A percentile compares a stretch with the other conserved stretches of the same genome.
Evolutionary conservation across 2,797 vertebrate genomes (phyloP).

Genomic region (Leptoclinus maculatus): DNA sequence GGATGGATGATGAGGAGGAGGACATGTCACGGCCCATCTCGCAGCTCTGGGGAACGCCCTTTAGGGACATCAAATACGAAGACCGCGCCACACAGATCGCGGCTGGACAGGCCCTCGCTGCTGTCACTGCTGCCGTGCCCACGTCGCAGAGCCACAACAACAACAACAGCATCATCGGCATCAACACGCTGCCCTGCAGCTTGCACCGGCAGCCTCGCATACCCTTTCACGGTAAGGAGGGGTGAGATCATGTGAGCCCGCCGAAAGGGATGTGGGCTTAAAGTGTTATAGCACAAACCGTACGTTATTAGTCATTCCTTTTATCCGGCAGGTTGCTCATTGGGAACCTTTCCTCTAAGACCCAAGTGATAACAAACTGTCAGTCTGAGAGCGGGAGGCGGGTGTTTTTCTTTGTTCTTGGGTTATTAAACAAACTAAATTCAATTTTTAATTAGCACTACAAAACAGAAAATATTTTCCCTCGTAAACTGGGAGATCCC

Average conservation of each 20-base stretch:
- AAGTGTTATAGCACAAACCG: background rate
- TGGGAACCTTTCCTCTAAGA: background rate
- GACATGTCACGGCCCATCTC: conserved; percentile 83
- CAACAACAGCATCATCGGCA: conserved; percentile 59
- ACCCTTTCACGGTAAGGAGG: conserved; percentile 78
- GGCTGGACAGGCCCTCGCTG: conserved; percentile 61
- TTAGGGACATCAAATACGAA: conserved; percentile 78
- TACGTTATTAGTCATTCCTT: conserved; percentile 32
- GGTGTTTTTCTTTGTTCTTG: background rate
- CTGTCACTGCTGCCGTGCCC: conserved; percentile 54
- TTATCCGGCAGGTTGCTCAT: conserved; percentile 11
- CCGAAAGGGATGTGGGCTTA: conserved; percentile 9
- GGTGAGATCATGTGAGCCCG: background rate
- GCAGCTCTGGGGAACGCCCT: conserved; percentile 75
- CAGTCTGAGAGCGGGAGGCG: conserved; percentile 1
- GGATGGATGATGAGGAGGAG: conserved; percentile 89
- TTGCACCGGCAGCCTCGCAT: conserved; percentile 64
- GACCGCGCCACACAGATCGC: conserved; percentile 69
- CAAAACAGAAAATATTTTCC: conserved; percentile 21
- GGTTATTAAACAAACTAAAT: background rate
- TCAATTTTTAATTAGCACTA: background rate
- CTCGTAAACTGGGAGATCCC: background rate
- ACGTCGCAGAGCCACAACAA: conserved; percentile 66
- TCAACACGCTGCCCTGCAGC: conserved; percentile 68
- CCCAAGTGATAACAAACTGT: conserved; percentile 17